phyloP scores from a whole-genome alignment of 2,113 vertebrate species.

The Connochaetes taurinus region DNA sequence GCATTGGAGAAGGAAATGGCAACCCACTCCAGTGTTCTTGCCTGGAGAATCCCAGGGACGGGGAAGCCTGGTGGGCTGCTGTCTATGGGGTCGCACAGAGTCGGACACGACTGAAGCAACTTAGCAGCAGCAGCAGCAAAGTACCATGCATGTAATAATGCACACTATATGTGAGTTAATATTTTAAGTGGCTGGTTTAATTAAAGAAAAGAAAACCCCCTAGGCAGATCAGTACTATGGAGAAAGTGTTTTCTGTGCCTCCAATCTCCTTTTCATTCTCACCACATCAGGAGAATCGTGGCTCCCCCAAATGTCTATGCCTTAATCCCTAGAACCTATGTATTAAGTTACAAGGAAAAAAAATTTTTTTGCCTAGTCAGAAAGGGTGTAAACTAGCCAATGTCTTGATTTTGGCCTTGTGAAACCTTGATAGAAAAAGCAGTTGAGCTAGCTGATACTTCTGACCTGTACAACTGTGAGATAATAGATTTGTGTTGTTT shows the following conservation, averaged over 20 bases:
- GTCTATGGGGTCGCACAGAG: too few relatives aligned
- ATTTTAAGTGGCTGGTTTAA: conserved; percentile 18
- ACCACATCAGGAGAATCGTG: not conserved
- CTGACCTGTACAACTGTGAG: not conserved
- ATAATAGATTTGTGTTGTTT: not conserved
- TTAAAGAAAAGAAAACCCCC: not conserved
- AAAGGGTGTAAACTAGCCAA: not conserved
- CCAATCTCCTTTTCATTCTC: not conserved
- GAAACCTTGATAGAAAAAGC: not conserved
- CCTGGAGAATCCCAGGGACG: too few relatives aligned
- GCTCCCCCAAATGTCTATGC: not conserved
- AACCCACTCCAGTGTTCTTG: too few relatives aligned
- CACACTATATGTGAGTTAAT: not conserved
- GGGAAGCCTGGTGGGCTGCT: too few relatives aligned
- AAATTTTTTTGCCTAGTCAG: not conserved
- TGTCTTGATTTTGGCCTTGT: not conserved
- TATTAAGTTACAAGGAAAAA: not conserved
- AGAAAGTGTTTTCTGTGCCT: not conserved
- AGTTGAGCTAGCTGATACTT: not conserved
- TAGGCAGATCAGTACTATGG: not conserved
- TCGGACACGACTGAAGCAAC: too few relatives aligned
- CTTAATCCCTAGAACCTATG: not conserved
- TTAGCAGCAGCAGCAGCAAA: not conserved
- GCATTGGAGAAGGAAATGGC: too few relatives aligned
- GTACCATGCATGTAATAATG: not conserved